Percentiles rank a stretch among this genome's conserved stretches.
phyloP scores from a whole-genome alignment of 1,140 invertebrate species.

The Carcinoscorpius rotundicauda region DNA sequence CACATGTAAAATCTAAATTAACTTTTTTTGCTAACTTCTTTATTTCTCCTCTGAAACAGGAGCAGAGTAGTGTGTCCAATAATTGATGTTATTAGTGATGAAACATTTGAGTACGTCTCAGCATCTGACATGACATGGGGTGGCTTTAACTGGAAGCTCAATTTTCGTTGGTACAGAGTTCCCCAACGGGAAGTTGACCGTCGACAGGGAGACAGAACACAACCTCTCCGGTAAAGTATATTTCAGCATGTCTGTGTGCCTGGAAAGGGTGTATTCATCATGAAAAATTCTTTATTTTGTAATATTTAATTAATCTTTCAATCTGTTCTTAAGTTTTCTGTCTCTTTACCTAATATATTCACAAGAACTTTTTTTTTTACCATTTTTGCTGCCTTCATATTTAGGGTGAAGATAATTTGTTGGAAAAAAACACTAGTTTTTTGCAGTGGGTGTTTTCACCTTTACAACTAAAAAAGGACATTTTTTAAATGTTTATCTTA shows the following conservation, averaged over 20 bases:
- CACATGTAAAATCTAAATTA: too few relatives aligned
- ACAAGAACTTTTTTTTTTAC: too few relatives aligned
- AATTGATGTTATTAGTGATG: constrained; percentile 96
- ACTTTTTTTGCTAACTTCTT: background rate
- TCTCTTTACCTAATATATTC: too few relatives aligned
- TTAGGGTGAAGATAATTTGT: too few relatives aligned
- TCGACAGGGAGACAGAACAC: constrained; percentile 72
- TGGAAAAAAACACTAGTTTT: too few relatives aligned
- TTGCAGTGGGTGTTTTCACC: too few relatives aligned
- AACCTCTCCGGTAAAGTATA: constrained; percentile 53
- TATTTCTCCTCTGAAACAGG: constrained; percentile 33
- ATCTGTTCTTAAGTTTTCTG: too few relatives aligned
- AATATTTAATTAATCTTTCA: too few relatives aligned
- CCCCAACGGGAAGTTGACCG: constrained; percentile 88
- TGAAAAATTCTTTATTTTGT: too few relatives aligned
- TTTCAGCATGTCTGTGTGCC: background rate
- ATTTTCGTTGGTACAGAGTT: constrained; percentile 84
- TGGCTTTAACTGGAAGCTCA: constrained; percentile 97
- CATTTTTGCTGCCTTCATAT: too few relatives aligned
- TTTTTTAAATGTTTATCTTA: too few relatives aligned
- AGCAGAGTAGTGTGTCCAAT: constrained; percentile 93
- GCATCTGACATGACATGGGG: constrained; percentile 95
- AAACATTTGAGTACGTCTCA: constrained; percentile 82
- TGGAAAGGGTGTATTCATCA: background rate
- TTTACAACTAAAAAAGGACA: too few relatives aligned